These are phyloP conservation scores for Andricus quercusramuli DNA, from an alignment of 2,888 invertebrate species.

Conservation along the genomic window DNA sequence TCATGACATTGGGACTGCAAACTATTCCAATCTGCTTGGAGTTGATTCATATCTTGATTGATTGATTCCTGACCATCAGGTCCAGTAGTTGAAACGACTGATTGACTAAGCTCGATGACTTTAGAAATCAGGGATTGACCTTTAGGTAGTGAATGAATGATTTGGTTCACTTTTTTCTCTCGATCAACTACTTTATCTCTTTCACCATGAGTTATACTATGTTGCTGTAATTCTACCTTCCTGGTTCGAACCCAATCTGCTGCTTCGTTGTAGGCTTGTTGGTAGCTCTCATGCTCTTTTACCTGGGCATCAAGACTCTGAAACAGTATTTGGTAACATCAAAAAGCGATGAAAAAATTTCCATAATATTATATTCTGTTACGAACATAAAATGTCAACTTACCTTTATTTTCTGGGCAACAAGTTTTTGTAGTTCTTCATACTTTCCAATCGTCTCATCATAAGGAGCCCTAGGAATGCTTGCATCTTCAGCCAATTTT, in stretches of 20 bases:
- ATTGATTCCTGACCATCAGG: slow-evolving; percentile 91
- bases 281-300: slow-evolving; percentile 92
- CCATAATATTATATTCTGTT: no score
- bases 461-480: slow-evolving; percentile 85
- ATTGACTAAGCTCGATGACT: slow-evolving; percentile 87
- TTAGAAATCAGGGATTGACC: slow-evolving; percentile 87
- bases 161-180: slow-evolving; percentile 86
- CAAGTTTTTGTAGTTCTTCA: slow-evolving; percentile 84
- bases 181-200: slow-evolving; percentile 88
- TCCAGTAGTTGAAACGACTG: slow-evolving; percentile 88
- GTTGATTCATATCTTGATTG: slow-evolving; percentile 89
- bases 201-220: slow-evolving; percentile 93
- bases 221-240: slow-evolving; percentile 90
- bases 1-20: slow-evolving; percentile 88
- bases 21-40: slow-evolving; percentile 91
- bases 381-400: slow-evolving; percentile 67
- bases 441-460: slow-evolving; percentile 86
- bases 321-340: slow-evolving; percentile 54
- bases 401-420: slow-evolving; percentile 84
- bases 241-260: slow-evolving; percentile 92
- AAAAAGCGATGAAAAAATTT: no score
- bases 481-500: slow-evolving; percentile 86
- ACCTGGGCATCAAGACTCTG: slow-evolving; percentile 90
- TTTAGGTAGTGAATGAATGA: slow-evolving; percentile 85
- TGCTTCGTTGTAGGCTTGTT: slow-evolving; percentile 89